Evolutionary conservation across 1,140 invertebrate genomes (phyloP), one percentile per base, ranked within the genome.

Genomic region (Brachionus sp.): DNA sequence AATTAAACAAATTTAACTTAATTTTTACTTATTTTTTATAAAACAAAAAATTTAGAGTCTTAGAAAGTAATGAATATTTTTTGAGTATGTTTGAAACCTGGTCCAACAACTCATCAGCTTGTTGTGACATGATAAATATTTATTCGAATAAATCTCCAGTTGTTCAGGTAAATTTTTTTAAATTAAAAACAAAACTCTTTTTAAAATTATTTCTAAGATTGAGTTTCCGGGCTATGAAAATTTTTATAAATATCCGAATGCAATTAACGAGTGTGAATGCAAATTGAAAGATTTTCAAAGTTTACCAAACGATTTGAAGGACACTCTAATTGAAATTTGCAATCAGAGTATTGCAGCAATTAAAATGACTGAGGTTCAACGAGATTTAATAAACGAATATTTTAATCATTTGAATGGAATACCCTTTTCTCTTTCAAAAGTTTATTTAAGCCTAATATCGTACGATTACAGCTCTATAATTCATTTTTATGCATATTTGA

Each of bases 401-500:
- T 66, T 23, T 16, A 42, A 9, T 37, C 13, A 57, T 29, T 25
- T 80, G 23, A 80, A 62, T n/a, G 77, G 77, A 62, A 80, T 80
- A n/a, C 77, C 77, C 10, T 80, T 39, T 66, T 37, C 77, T 25
- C 7, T 80, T 7, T 57, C 50, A 16, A 80, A 80, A 80, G 50
- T 80, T 37, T 80, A 80, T 37, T 80, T 62, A 23, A 29, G 35
- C 12, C 23, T 80, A 13, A 57, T 66, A 10, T 62, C 50, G 7
- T 80, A 66, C 12, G 77, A 80, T 42, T 80, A 80, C 50, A 62
- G 77, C 25, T 62, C 50, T 19, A 80, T 80, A 33, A 57, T 80
- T 9, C 77, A 80, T 57, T 80, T 80, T 66, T 80, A 80, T 66
- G 77, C 77, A 35, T 80, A 62, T 53, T 44, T 80, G n/a, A 80